Percentiles rank a stretch among this genome's conserved stretches.
These are phyloP conservation scores for Xestia c-nigrum DNA, from an alignment of 2,888 invertebrate species.

Conservation along the genomic window DNA sequence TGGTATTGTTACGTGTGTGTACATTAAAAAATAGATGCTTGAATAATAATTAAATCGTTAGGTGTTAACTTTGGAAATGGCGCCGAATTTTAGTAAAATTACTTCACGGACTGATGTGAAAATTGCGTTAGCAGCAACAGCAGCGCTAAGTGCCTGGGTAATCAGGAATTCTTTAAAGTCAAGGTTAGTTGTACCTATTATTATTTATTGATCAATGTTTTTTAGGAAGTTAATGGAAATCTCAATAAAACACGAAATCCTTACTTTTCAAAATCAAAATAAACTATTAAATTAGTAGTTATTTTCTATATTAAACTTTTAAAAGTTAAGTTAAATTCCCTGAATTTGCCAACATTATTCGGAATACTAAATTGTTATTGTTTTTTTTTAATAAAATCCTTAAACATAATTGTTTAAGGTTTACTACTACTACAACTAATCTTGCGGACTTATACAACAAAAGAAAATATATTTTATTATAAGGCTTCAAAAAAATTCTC, in stretches of 20 bases:
- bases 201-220: neutral
- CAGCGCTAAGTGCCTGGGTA: conserved; percentile 91
- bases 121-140: conserved; percentile 92
- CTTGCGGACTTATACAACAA: no score
- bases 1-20: conserved; percentile 53
- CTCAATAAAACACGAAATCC: neutral
- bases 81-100: conserved; percentile 94
- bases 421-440: no score
- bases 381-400: no score
- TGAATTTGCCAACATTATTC: neutral
- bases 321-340: neutral
- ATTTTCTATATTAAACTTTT: neutral
- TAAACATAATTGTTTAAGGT: no score
- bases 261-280: no score
- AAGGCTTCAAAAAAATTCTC: no score
- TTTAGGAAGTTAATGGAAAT: neutral
- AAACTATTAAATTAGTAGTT: no score
- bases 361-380: neutral
- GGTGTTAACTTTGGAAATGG: conserved; percentile 88
- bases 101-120: conserved; percentile 92
- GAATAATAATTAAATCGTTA: conserved; percentile 45
- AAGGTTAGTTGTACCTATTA: conserved; percentile 78
- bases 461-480: no score
- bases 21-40: conserved; percentile 58
- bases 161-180: conserved; percentile 89